These are phyloP conservation scores for Tyto alba DNA, from an alignment of 2,113 vertebrate genomes.

Conservation along the genomic window DNA sequence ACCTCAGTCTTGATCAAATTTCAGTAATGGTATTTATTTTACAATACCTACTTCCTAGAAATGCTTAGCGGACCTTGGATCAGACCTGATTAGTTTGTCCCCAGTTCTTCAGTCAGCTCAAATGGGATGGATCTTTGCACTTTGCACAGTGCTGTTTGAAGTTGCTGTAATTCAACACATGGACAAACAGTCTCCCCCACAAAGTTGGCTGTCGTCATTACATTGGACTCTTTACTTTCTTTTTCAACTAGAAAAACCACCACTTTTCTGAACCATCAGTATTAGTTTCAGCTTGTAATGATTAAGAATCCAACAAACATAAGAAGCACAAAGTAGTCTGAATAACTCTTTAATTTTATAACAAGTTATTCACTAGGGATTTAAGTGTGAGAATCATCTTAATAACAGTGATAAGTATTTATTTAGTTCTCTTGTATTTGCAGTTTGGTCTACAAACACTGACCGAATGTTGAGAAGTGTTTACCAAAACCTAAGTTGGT, in stretches of 20 bases:
- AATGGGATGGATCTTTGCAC: conserved; percentile 20
- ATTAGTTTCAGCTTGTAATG: background rate
- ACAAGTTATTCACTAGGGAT: background rate
- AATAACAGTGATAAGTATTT: background rate
- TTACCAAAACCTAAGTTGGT: background rate
- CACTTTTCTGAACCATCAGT: background rate
- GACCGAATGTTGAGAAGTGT: background rate
- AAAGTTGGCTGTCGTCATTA: background rate
- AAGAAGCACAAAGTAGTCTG: background rate
- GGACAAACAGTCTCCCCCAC: background rate
- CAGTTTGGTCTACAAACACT: background rate
- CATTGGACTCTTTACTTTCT: background rate
- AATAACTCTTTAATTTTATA: background rate
- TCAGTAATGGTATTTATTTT: background rate
- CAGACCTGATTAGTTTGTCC: background rate
- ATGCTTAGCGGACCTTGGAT: background rate
- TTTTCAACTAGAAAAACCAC: background rate
- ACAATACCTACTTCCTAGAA: background rate
- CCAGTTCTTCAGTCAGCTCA: background rate
- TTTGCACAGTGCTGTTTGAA: conserved; percentile 3
- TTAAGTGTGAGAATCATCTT: background rate
- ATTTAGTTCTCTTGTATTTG: background rate
- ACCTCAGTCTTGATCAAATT: background rate
- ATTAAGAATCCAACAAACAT: background rate
- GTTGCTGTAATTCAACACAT: background rate